A percentile compares a stretch with the other conserved stretches of the same genome.
These are phyloP conservation scores for Procambarus virginalis DNA, from an alignment of 1,140 invertebrate genomes.

Conservation along the genomic window DNA sequence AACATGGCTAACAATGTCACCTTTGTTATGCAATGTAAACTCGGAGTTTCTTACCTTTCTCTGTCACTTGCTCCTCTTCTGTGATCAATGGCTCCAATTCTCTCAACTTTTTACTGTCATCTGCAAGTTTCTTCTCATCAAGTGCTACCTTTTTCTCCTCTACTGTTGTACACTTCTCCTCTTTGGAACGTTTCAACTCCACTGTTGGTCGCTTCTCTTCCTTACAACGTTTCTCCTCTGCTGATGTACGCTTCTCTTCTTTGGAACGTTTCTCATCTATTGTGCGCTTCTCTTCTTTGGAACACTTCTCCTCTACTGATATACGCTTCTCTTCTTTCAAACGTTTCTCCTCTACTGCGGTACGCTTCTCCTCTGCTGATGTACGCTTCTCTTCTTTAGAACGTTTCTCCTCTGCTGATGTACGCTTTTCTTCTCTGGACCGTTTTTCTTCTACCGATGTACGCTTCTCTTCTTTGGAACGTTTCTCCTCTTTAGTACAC, in stretches of 20 bases:
- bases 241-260: neutral
- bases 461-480: neutral
- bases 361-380: neutral
- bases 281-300: neutral
- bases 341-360: neutral
- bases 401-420: neutral
- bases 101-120: neutral
- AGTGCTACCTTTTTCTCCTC: constrained; percentile 4
- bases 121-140: neutral
- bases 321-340: neutral
- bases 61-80: neutral
- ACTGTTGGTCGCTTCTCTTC: too few relatives aligned
- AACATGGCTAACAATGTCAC: too few relatives aligned
- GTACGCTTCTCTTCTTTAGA: too few relatives aligned
- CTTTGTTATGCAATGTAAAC: too few relatives aligned
- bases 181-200: neutral
- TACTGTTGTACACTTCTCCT: neutral
- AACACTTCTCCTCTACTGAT: neutral
- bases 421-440: neutral
- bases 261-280: neutral
- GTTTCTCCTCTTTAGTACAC: neutral
- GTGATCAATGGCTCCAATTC: neutral
- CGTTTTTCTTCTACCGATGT: neutral
- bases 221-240: neutral
- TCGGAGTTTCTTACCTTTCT: too few relatives aligned